phyloP scores from a whole-genome alignment of 2,888 invertebrate species.

The Antheraea assamensis region DNA sequence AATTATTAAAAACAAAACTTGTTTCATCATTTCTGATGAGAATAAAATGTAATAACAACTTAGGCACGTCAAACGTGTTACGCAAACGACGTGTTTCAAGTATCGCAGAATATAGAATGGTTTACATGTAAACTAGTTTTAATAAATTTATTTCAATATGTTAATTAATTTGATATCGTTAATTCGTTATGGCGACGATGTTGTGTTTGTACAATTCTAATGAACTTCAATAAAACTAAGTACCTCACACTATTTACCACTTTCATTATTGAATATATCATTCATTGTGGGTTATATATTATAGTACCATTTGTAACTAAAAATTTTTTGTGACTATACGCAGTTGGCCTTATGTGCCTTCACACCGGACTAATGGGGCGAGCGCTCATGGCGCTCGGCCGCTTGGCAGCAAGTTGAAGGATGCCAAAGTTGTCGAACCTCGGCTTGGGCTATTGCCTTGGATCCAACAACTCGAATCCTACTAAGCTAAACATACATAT shows the following conservation, averaged over 20 bases:
- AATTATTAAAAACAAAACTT: background rate
- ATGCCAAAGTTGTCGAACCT: too few relatives aligned
- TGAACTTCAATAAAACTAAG: background rate
- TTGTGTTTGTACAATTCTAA: background rate
- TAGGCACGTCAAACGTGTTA: background rate
- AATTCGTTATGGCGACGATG: background rate
- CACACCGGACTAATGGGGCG: too few relatives aligned
- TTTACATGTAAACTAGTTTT: constrained; percentile 11
- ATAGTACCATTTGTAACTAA: too few relatives aligned
- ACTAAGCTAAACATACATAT: too few relatives aligned
- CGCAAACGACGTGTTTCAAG: constrained; percentile 7
- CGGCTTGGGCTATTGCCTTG: too few relatives aligned
- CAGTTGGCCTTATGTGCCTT: too few relatives aligned
- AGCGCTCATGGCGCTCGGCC: too few relatives aligned
- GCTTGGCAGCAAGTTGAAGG: too few relatives aligned
- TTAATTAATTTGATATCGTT: constrained; percentile 8
- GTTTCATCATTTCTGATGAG: background rate
- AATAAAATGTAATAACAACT: constrained; percentile 1
- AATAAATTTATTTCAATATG: background rate
- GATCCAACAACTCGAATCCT: too few relatives aligned
- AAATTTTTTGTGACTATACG: too few relatives aligned
- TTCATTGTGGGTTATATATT: background rate
- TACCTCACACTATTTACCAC: background rate
- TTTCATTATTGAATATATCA: background rate
- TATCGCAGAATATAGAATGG: constrained; percentile 7